Percentiles rank a stretch among this genome's conserved stretches.
These are phyloP conservation scores for Intellagama lesueurii DNA, from an alignment of 2,797 vertebrate genomes.

Conservation along the genomic window DNA sequence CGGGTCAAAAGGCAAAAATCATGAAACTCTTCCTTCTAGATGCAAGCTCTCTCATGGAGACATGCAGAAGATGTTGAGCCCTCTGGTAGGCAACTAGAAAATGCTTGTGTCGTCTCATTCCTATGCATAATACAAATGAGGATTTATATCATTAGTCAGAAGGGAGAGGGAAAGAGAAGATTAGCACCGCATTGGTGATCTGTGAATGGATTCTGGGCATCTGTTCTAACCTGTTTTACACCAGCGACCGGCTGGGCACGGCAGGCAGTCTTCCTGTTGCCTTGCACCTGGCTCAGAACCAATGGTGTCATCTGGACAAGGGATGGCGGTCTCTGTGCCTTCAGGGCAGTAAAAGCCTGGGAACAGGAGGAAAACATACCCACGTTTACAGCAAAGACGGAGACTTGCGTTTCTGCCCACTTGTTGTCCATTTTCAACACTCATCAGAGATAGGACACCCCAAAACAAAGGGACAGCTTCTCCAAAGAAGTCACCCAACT, in stretches of 20 bases:
- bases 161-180: too few species aligned
- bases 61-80: too few species aligned
- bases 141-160: too few species aligned
- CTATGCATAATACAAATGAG: too few species aligned
- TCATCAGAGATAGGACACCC: background rate
- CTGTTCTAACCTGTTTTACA: constrained; percentile 86
- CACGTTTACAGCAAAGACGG: background rate
- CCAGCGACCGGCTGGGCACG: constrained; percentile 86
- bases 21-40: too few species aligned
- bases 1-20: too few species aligned
- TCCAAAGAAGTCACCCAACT: background rate
- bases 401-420: background rate
- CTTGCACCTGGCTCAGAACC: constrained; percentile 79
- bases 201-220: background rate
- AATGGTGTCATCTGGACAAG: constrained; percentile 86
- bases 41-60: too few species aligned
- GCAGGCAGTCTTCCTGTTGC: constrained; percentile 82
- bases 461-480: background rate
- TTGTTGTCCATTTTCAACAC: background rate
- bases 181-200: accelerated
- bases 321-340: constrained; percentile 79
- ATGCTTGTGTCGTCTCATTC: too few species aligned
- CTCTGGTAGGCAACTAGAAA: too few species aligned
- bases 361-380: background rate
- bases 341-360: constrained; percentile 90